phyloP scores from a whole-genome alignment of 2,888 invertebrate genomes.

The Volucella inflata region DNA sequence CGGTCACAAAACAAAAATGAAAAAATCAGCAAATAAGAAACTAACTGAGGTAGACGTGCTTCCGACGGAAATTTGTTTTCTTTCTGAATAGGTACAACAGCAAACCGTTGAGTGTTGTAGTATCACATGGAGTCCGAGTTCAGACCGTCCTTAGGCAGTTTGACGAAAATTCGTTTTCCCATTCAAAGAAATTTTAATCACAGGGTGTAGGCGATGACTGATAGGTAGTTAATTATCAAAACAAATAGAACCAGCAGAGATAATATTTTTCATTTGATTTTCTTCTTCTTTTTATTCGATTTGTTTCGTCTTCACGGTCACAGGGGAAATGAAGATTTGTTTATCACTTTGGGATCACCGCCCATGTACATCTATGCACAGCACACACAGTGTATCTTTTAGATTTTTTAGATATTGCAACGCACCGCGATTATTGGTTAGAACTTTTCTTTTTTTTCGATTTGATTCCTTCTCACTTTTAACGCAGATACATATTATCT shows the following conservation, averaged over 20 bases:
- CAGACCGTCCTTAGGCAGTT: constrained; percentile 64
- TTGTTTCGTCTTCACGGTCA: constrained; percentile 47
- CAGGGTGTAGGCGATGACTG: constrained; percentile 39
- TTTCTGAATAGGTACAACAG: constrained; percentile 31
- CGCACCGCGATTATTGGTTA: constrained; percentile 28
- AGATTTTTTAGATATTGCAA: constrained; percentile 5
- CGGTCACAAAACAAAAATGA: neutral
- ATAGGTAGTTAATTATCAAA: constrained; percentile 66
- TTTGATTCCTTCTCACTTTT: neutral
- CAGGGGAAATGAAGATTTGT: constrained; percentile 44
- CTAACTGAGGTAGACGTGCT: constrained; percentile 68
- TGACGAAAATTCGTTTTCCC: constrained; percentile 32
- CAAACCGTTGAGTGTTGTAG: constrained; percentile 13
- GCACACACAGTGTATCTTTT: constrained; percentile 46
- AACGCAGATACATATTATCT: no score
- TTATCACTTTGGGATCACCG: constrained; percentile 67
- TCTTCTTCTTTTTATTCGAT: constrained; percentile 13
- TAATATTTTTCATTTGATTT: no score
- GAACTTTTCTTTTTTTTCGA: neutral
- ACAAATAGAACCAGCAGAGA: constrained; percentile 63
- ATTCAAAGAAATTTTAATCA: constrained; percentile 32
- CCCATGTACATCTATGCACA: constrained; percentile 43
- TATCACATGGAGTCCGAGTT: constrained; percentile 65
- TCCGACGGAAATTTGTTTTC: constrained; percentile 63
- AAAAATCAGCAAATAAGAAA: neutral